Evolutionary conservation across 2,797 vertebrate species (phyloP).

Genomic region (Halcyon leucocephala): DNA sequence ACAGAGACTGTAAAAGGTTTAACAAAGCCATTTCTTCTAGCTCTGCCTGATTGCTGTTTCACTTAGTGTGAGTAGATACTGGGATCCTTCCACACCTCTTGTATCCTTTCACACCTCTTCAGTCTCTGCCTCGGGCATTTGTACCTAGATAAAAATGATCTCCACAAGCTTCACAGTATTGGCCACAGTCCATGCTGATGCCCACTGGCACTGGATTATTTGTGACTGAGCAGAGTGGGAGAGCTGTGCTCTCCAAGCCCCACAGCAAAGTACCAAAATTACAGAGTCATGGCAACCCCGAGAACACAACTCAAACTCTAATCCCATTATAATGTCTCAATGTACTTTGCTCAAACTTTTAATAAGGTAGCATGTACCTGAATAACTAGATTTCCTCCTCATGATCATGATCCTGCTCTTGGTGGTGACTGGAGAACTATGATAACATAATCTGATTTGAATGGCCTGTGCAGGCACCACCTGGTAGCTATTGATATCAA

Average conservation of each 20-base stretch:
- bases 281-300: constrained; percentile 44
- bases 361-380: constrained; percentile 68
- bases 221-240: neutral
- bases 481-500: constrained; percentile 65
- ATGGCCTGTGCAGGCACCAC: constrained; percentile 43
- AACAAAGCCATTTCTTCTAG: neutral
- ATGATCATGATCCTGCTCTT: constrained; percentile 47
- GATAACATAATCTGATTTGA: constrained; percentile 72
- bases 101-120: neutral
- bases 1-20: neutral
- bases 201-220: neutral
- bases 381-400: constrained; percentile 71
- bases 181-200: neutral
- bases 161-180: neutral
- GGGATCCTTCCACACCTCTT: neutral
- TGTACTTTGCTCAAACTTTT: constrained; percentile 70
- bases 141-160: constrained; percentile 34
- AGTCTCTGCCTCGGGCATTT: constrained; percentile 19
- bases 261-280: constrained; percentile 26
- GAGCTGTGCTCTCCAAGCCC: neutral
- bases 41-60: neutral
- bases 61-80: neutral
- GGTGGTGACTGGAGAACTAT: constrained; percentile 53
- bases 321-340: constrained; percentile 49
- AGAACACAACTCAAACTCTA: constrained; percentile 45